Conservation (phyloP, 2,113 vertebrate species). For the Paramisgurnus dabryanus region DNA sequence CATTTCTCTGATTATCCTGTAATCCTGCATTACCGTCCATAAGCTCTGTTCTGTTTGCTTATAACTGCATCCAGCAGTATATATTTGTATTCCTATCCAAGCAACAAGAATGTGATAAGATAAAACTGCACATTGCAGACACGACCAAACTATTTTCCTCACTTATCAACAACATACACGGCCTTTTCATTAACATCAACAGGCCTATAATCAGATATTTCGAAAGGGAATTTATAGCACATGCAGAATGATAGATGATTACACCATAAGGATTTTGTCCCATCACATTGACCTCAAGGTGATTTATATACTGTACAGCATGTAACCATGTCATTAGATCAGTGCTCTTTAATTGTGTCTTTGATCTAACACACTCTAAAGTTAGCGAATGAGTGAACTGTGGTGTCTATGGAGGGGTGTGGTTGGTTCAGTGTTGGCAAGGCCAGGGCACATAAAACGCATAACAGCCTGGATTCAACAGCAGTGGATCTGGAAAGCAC, state of each 20-base stretch:
- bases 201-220: conserved; percentile 26
- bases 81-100: conserved; percentile 23
- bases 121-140: neutral
- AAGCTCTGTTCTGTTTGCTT: neutral
- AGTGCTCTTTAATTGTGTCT: conserved; percentile 19
- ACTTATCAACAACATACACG: conserved; percentile 11
- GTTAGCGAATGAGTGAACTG: conserved; percentile 12
- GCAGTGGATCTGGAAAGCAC: conserved; percentile 47
- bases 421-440: neutral
- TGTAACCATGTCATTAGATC: conserved; percentile 26
- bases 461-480: conserved; percentile 23
- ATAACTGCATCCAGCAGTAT: neutral
- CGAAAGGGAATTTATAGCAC: neutral
- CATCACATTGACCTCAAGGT: conserved; percentile 3
- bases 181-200: conserved; percentile 9
- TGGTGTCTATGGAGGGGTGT: conserved; percentile 9
- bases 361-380: conserved; percentile 6
- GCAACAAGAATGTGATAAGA: conserved; percentile 18
- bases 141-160: neutral
- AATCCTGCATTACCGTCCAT: neutral
- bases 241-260: conserved; percentile 14
- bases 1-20: neutral
- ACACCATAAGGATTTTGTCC: conserved; percentile 5
- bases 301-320: neutral
- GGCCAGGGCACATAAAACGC: conserved; percentile 6